Percentiles rank a stretch among this genome's conserved stretches.
phyloP scores from a whole-genome alignment of 2,888 invertebrate species.

The Cetonia aurata region DNA sequence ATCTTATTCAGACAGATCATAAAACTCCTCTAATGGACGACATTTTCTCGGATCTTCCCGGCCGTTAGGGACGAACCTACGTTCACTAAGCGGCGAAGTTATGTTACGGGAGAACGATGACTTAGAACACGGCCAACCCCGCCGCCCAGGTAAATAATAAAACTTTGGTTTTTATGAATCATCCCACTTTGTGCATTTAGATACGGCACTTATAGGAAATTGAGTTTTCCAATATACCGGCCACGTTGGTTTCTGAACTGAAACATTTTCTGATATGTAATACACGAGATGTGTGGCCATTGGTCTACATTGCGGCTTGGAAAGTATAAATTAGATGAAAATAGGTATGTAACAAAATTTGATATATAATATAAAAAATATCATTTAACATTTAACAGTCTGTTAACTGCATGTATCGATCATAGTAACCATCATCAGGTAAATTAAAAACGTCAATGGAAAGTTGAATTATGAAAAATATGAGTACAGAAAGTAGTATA shows the following conservation, averaged over 20 bases:
- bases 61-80: slow-evolving; percentile 46
- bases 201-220: slow-evolving; percentile 43
- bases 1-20: slow-evolving; percentile 63
- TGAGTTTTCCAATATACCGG: slow-evolving; percentile 37
- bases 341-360: neutral
- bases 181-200: slow-evolving; percentile 41
- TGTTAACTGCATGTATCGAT: too few relatives aligned
- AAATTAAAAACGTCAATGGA: too few relatives aligned
- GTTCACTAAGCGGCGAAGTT: slow-evolving; percentile 45
- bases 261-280: neutral
- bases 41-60: slow-evolving; percentile 57
- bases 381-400: neutral
- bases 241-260: slow-evolving; percentile 20
- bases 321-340: neutral
- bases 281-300: too few relatives aligned
- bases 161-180: slow-evolving; percentile 48
- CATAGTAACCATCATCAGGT: too few relatives aligned
- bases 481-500: too few relatives aligned
- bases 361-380: too few relatives aligned
- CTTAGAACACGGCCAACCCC: slow-evolving; percentile 25
- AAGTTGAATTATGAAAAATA: too few relatives aligned
- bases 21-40: slow-evolving; percentile 64
- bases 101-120: slow-evolving; percentile 38
- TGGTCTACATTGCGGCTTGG: too few relatives aligned
- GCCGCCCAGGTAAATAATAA: slow-evolving; percentile 45